Base-by-base conservation (phyloP, 2,797 vertebrate genomes). In the Alcedo atthis region DNA sequence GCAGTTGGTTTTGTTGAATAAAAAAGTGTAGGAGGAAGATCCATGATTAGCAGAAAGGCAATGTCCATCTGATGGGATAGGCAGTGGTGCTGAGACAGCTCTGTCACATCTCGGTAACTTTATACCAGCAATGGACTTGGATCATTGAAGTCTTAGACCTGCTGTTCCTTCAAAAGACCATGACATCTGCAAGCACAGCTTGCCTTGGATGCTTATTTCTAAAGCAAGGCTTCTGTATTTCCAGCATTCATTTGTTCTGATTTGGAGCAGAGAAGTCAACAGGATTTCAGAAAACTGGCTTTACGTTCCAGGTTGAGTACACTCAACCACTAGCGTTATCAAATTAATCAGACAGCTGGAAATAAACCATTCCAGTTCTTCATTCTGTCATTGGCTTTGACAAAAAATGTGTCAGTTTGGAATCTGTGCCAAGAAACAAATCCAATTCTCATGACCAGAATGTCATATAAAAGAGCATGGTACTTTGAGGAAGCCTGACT, bases 351-450 rank as follows among this genome's bases (percentile, higher is more conserved):
- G 77, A 66, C 54, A 74, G 19, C 30, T 89, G 73, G 62, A 91
- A 91, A 45, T 66, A 42, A 79, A 69, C 26, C 57, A 43, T 33
- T 75, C 26, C 17, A 11, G 26, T 91, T 68, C 74, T 81, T 81
- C 51, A 13, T 61, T 83, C 71, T 53, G 18, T 75, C 58, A 22
- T 16, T 83, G 37, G 33, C 58, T 71, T 80, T 46, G 1, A 40
- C 45, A 59, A 70, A 45, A 1, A 12, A 16, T 70, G 91, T 61
- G 33, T 68, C 10, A 2, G 40, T 53, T 92, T 90, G 83, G 53
- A 91, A 71, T 67, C 35, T 87, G 64, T 77, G 46, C 43, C 61
- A 74, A 48, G 76, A 73, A 82, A 68, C 22, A 80, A 63, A 85
- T 63, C 32, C 70, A 49, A n/a, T 83, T 89, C 69, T 85, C 15